These are phyloP conservation scores for Blera fallax DNA, from an alignment of 2,888 invertebrate genomes.

Conservation along the genomic window DNA sequence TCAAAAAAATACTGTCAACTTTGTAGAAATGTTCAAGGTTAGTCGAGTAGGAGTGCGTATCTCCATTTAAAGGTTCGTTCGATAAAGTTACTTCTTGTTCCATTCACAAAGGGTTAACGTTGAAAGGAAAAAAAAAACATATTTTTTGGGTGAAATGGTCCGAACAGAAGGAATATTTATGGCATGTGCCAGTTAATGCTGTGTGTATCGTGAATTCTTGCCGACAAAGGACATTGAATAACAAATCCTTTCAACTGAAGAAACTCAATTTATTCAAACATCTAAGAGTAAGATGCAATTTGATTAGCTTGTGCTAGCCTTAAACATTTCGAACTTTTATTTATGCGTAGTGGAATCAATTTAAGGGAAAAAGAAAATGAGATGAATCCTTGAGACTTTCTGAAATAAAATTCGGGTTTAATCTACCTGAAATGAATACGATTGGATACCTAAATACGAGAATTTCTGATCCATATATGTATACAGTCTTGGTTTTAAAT, in stretches of 20 bases:
- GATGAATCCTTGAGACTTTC: too few relatives aligned
- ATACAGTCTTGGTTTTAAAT: too few relatives aligned
- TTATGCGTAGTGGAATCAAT: background rate
- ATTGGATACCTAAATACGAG: too few relatives aligned
- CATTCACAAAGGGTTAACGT: background rate
- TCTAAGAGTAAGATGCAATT: background rate
- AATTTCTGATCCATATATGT: too few relatives aligned
- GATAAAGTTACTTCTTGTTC: background rate
- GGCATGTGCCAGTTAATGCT: background rate
- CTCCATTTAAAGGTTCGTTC: background rate
- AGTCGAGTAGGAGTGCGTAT: background rate
- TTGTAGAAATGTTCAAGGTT: background rate
- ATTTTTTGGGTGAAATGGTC: background rate
- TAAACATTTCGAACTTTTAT: background rate
- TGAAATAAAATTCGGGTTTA: too few relatives aligned
- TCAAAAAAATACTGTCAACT: background rate
- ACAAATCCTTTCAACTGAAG: background rate
- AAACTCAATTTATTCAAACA: background rate
- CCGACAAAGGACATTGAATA: background rate
- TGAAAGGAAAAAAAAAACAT: background rate
- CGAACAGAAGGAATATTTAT: conserved; percentile 4
- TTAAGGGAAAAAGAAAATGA: too few relatives aligned
- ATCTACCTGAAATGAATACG: too few relatives aligned
- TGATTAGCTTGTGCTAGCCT: background rate
- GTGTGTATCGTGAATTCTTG: background rate